A percentile compares a stretch with the other conserved stretches of the same genome.
Conservation (phyloP, 2,797 vertebrate genomes). For the Melanotaenia boesemani region DNA sequence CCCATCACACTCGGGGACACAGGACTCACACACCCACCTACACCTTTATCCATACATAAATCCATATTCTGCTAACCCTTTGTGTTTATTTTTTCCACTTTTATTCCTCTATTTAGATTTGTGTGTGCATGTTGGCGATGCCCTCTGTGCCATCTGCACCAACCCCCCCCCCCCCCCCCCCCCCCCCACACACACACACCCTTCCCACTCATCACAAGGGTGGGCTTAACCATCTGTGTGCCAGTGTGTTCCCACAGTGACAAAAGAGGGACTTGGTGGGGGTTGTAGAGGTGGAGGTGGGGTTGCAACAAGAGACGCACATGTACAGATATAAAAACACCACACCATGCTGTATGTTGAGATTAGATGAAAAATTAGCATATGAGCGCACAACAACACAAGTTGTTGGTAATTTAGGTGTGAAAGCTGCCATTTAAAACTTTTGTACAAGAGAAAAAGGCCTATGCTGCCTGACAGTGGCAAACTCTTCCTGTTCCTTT, state of each 20-base stretch:
- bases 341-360: conserved; percentile 16
- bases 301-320: conserved; percentile 46
- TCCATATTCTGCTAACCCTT: conserved; percentile 28
- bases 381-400: conserved; percentile 21
- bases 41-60: conserved; percentile 43
- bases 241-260: conserved; percentile 82
- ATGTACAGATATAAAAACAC: conserved; percentile 26
- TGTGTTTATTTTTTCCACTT: conserved; percentile 21
- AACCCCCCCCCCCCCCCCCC: conserved; percentile 58
- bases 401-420: conserved; percentile 15
- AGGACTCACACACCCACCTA: conserved; percentile 57
- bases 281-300: conserved; percentile 38
- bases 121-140: conserved; percentile 77
- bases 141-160: conserved; percentile 89
- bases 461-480: neutral
- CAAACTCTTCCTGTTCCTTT: neutral
- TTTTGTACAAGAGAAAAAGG: conserved; percentile 11
- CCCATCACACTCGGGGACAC: conserved; percentile 37
- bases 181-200: conserved; percentile 25
- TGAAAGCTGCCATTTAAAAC: conserved; percentile 16
- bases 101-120: conserved; percentile 39
- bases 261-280: conserved; percentile 39
- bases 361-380: conserved; percentile 29
- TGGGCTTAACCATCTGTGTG: conserved; percentile 89
- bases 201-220: conserved; percentile 80